Evolutionary conservation across 1,140 invertebrate genomes (phyloP).

Genomic region (Penaeus chinensis): DNA sequence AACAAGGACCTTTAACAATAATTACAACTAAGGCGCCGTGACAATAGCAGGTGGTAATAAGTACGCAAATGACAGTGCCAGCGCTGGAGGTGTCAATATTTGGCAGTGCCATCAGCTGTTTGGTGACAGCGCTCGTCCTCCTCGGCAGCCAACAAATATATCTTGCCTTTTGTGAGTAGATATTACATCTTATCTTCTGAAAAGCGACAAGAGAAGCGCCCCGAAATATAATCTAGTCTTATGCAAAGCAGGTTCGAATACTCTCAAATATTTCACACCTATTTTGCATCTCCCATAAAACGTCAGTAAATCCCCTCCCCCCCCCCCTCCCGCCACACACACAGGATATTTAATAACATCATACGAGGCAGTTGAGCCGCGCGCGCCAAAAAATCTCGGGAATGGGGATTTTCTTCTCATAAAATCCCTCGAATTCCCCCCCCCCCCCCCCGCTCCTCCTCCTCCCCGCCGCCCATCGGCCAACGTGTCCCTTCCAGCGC

Average conservation of each 20-base stretch:
- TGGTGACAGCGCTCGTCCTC: no score
- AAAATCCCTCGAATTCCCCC: slow-evolving; percentile 4
- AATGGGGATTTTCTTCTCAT: slow-evolving; percentile 50
- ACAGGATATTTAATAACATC: slow-evolving; percentile 55
- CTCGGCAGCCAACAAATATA: no score
- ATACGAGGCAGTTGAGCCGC: slow-evolving; percentile 40
- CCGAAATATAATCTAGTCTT: slow-evolving; percentile 45
- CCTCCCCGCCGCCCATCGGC: not conserved
- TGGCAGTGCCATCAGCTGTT: no score
- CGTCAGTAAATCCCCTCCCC: slow-evolving; percentile 30
- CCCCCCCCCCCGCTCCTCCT: not conserved
- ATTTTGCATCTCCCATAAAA: slow-evolving; percentile 56
- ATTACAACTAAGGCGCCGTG: no score
- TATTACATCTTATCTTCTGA: slow-evolving; percentile 2
- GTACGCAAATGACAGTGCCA: no score
- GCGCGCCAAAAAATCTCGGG: slow-evolving; percentile 36
- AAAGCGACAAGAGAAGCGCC: slow-evolving; percentile 20
- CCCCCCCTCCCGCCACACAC: slow-evolving; percentile 16
- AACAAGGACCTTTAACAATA: no score
- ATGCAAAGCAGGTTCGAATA: slow-evolving; percentile 53
- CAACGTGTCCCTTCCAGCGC: no score
- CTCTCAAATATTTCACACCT: slow-evolving; percentile 57
- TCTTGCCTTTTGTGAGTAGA: no score
- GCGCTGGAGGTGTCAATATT: no score
- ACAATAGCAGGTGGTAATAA: no score